Evolutionary conservation across 1,140 invertebrate genomes (phyloP).

Genomic region (Bombus sylvicola): DNA sequence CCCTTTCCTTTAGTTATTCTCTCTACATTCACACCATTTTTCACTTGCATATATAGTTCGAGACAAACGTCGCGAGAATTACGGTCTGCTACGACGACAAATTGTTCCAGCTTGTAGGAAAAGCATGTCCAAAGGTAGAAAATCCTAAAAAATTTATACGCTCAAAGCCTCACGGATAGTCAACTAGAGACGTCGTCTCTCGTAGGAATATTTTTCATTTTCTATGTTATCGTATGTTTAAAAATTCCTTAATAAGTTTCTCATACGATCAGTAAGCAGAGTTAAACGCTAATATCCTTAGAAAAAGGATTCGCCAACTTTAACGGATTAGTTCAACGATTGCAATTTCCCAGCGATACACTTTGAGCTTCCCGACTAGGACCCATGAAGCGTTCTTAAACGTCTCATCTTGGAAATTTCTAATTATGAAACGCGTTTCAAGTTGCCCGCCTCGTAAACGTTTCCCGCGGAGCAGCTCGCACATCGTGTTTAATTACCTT

Average conservation of each 20-base stretch:
- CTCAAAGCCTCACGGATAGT: background rate
- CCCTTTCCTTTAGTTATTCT: background rate
- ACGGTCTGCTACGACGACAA: constrained; percentile 10
- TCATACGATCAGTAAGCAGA: background rate
- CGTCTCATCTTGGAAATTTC: constrained; percentile 2
- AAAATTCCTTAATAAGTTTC: background rate
- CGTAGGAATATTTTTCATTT: background rate
- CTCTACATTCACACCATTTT: constrained; percentile 24
- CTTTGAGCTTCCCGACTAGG: background rate
- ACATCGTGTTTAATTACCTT: constrained; percentile 27
- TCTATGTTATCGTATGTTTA: background rate
- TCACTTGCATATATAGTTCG: background rate
- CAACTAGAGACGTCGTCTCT: background rate
- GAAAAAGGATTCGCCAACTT: no score
- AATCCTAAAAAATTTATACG: background rate
- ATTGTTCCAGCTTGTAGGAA: constrained; percentile 14
- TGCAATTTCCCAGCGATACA: background rate
- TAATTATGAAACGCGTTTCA: constrained; percentile 18
- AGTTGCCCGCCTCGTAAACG: background rate
- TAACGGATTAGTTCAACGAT: no score
- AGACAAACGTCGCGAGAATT: constrained; percentile 4
- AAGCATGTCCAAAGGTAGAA: background rate
- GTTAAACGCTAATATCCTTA: background rate
- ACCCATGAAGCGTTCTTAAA: background rate
- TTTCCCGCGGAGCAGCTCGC: background rate